These are phyloP conservation scores for Sclerurus mexicanus DNA, from an alignment of 2,113 vertebrate genomes.

Conservation along the genomic window DNA sequence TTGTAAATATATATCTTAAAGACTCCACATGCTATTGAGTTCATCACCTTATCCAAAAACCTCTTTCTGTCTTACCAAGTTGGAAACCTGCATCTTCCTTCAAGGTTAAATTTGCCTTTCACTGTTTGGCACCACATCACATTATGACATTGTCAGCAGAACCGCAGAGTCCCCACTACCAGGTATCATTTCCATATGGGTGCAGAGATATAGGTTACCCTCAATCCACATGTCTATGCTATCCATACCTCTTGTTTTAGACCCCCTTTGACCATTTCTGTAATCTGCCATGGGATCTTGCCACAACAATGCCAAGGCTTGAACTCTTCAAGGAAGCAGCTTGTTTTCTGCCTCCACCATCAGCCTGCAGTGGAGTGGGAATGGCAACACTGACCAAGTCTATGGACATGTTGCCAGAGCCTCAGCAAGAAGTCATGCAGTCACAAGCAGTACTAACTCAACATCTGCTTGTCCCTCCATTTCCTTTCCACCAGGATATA, in stretches of 20 bases:
- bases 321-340: not conserved
- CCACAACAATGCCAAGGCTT: not conserved
- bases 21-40: not conserved
- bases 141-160: not conserved
- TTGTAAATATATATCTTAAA: not conserved
- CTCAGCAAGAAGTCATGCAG: not conserved
- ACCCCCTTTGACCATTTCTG: not conserved
- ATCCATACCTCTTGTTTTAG: not conserved
- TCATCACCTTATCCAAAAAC: not conserved
- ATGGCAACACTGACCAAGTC: not conserved
- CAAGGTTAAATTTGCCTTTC: slow-evolving; percentile 10
- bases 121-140: not conserved
- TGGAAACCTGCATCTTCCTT: not conserved
- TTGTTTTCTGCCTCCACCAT: not conserved
- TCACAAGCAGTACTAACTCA: not conserved
- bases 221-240: not conserved
- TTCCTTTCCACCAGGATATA: not conserved
- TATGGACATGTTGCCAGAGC: accelerated
- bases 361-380: not conserved
- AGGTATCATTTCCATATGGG: not conserved
- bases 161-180: not conserved
- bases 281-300: not conserved
- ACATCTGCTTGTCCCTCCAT: not conserved
- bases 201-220: not conserved
- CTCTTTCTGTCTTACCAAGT: not conserved